These are phyloP conservation scores for Nicator chloris DNA, from an alignment of 2,113 vertebrate genomes.

Conservation along the genomic window DNA sequence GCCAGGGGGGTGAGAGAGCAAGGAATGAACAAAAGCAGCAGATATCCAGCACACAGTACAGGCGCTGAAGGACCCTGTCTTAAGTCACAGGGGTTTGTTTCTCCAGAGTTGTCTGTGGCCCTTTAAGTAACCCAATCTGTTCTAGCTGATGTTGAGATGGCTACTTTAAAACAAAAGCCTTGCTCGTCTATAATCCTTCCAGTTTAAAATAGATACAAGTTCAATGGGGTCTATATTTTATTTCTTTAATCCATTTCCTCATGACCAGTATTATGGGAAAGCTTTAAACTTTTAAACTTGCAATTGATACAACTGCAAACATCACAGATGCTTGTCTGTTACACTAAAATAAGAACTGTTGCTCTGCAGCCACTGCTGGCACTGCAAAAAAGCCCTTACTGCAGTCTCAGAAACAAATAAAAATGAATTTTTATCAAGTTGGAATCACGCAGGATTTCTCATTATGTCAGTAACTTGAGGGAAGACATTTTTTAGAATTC, in stretches of 20 bases:
- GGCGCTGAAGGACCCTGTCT: background rate
- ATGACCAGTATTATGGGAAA: constrained; percentile 51
- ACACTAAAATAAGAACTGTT: background rate
- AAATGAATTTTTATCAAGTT: background rate
- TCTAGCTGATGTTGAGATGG: constrained; percentile 22
- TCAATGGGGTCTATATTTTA: constrained; percentile 59
- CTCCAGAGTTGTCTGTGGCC: background rate
- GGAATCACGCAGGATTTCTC: background rate
- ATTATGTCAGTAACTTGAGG: background rate
- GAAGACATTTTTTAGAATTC: background rate
- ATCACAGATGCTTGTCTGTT: background rate
- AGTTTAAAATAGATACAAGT: constrained; percentile 65
- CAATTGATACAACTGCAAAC: background rate
- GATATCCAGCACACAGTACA: background rate
- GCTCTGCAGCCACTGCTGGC: background rate
- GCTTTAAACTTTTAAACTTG: constrained; percentile 53
- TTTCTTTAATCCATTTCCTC: constrained; percentile 68
- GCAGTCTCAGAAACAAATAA: background rate
- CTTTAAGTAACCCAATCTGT: constrained; percentile 63
- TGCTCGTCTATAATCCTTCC: constrained; percentile 41
- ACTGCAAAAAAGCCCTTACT: background rate
- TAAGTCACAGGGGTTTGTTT: background rate
- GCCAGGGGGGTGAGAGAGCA: background rate
- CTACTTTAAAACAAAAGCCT: constrained; percentile 63
- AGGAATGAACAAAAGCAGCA: background rate